Percentiles rank a stretch among this genome's conserved stretches.
Conservation (phyloP, 2,888 invertebrate species). For the Strigamia maritima region DNA sequence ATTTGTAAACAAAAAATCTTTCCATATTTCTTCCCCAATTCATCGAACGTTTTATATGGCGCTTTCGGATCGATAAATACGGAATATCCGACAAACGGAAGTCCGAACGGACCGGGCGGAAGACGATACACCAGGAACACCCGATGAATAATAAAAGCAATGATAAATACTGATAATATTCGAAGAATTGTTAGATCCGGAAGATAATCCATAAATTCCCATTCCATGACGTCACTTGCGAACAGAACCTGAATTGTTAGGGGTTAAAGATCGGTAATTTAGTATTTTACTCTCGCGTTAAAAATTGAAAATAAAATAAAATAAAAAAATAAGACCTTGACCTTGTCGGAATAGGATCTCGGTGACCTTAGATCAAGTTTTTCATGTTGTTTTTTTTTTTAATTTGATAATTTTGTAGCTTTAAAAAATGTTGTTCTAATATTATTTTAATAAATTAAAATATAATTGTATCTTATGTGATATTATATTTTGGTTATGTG, state of each 20-base stretch:
- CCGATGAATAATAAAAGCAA: not conserved
- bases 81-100: not conserved
- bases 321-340: not conserved
- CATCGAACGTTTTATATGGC: slow-evolving; percentile 12
- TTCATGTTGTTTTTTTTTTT: not conserved
- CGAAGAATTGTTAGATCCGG: not conserved
- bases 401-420: not conserved
- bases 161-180: not conserved
- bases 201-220: not conserved
- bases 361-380: not conserved
- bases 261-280: not conserved
- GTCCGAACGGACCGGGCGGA: slow-evolving; percentile 15
- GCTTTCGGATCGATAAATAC: not conserved
- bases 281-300: not conserved
- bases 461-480: too few species aligned
- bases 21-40: not conserved
- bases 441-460: too few species aligned
- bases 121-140: not conserved
- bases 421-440: not conserved
- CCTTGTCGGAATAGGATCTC: not conserved
- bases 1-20: slow-evolving; percentile 67
- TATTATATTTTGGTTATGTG: too few species aligned
- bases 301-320: not conserved
- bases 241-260: not conserved
- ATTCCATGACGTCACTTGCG: not conserved